Base-by-base conservation (phyloP, 1,140 invertebrate genomes). In the Trachymyrmex septentrionalis region DNA sequence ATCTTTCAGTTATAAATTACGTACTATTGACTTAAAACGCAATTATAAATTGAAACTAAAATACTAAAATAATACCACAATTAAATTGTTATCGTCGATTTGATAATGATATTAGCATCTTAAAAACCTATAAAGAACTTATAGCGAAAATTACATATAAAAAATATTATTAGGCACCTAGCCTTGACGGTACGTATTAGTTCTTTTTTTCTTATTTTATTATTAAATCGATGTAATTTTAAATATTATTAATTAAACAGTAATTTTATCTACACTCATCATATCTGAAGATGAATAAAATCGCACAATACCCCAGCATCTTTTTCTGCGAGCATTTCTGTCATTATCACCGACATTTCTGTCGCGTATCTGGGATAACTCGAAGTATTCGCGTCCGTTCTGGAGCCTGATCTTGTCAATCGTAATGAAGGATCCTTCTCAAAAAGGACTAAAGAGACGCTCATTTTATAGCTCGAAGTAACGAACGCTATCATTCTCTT, bases 261-360 rank as follows among this genome's bases (percentile, higher is more conserved):
- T 34, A 38, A 61, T 76, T 44, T 44, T 75, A 21, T 34, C 12
- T 34, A 0, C 27, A 76, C 59, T 30, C 6, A 44, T 10, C 7
- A 48, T 48, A 44, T 19, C 21, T 34, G 24, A 24, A 48, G 16
- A 67, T 14, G 38, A 48, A 61, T 75, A 75, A 75, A 55, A 84
- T 72, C 9, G 24, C 38, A 21, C 14, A 24, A 72, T 55, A 72
- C 3, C 34, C 53, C 19, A 10, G 44, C 24, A 48, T 3, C 12
- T 19, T 12, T 21, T 75, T 84, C n/a, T 57, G 2, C 57, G 34
- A 14, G 38, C n/a, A 34, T 61, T 75, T 75, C 38, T 61, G 34
- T 82, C 44, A 84, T 84, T 84, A 75, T 34, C 63, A 2, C 12
- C 24, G 19, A 82, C 38, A 75, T 84, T 84, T 75, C 69, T 61